These are phyloP conservation scores for Chironomus striatipennis DNA, from an alignment of 1,140 invertebrate species.

Conservation along the genomic window DNA sequence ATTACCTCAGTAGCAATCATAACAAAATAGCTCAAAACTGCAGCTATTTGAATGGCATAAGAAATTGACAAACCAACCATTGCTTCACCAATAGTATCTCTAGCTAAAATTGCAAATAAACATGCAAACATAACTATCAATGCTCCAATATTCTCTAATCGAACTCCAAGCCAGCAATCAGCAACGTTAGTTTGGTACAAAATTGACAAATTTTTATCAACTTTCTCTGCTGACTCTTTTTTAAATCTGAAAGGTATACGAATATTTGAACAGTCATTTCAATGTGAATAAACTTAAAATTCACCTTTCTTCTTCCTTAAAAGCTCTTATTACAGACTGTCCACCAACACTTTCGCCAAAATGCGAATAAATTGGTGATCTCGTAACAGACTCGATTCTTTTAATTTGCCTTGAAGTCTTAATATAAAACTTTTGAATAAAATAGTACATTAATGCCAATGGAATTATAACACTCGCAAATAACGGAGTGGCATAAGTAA, in stretches of 20 bases:
- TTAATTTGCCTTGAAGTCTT: slow-evolving; percentile 64
- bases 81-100: slow-evolving; percentile 51
- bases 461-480: neutral
- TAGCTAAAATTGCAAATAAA: slow-evolving; percentile 60
- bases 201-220: slow-evolving; percentile 66
- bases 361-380: slow-evolving; percentile 61
- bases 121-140: slow-evolving; percentile 66
- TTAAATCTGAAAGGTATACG: slow-evolving; percentile 20
- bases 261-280: neutral
- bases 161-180: slow-evolving; percentile 67
- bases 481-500: neutral
- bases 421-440: slow-evolving; percentile 50
- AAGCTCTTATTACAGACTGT: slow-evolving; percentile 25
- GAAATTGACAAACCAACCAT: slow-evolving; percentile 66
- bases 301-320: slow-evolving; percentile 9
- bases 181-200: slow-evolving; percentile 61
- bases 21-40: slow-evolving; percentile 76
- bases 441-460: slow-evolving; percentile 17
- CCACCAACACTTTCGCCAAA: slow-evolving; percentile 51
- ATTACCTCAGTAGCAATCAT: slow-evolving; percentile 68
- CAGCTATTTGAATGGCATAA: slow-evolving; percentile 67
- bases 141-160: slow-evolving; percentile 70
- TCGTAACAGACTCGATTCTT: slow-evolving; percentile 51
- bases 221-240: neutral
- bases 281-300: neutral